These are phyloP conservation scores for Trialeurodes vaporariorum DNA, from an alignment of 1,140 invertebrate genomes.

Conservation along the genomic window DNA sequence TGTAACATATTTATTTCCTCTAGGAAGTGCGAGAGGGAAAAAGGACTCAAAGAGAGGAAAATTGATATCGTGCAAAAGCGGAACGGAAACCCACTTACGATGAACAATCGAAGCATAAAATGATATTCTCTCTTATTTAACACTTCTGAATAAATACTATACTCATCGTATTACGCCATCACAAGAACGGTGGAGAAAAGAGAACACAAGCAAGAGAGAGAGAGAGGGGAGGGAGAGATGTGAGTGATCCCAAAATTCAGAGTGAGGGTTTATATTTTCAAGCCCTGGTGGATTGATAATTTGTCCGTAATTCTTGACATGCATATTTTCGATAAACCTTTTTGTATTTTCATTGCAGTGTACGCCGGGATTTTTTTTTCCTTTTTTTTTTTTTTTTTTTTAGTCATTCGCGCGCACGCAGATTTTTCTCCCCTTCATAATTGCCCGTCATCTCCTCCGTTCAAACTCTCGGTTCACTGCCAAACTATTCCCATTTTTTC, in stretches of 20 bases:
- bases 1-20: too few species aligned
- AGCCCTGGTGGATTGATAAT: neutral
- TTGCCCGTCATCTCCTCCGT: too few species aligned
- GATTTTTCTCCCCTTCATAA: too few species aligned
- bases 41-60: too few species aligned
- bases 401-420: neutral
- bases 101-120: neutral
- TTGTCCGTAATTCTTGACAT: neutral
- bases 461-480: too few species aligned
- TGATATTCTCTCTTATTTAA: slow-evolving; percentile 1
- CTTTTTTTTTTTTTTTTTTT: neutral
- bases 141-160: neutral
- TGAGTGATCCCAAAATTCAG: too few species aligned
- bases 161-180: neutral
- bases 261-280: neutral
- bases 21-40: too few species aligned
- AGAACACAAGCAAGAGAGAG: too few species aligned
- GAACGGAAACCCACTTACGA: neutral
- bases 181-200: neutral
- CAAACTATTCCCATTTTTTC: too few species aligned
- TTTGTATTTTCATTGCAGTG: neutral
- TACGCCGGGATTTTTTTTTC: neutral
- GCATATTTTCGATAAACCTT: neutral
- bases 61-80: neutral
- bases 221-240: too few species aligned